phyloP scores from a whole-genome alignment of 2,888 invertebrate genomes.

The Meloe dianella region DNA sequence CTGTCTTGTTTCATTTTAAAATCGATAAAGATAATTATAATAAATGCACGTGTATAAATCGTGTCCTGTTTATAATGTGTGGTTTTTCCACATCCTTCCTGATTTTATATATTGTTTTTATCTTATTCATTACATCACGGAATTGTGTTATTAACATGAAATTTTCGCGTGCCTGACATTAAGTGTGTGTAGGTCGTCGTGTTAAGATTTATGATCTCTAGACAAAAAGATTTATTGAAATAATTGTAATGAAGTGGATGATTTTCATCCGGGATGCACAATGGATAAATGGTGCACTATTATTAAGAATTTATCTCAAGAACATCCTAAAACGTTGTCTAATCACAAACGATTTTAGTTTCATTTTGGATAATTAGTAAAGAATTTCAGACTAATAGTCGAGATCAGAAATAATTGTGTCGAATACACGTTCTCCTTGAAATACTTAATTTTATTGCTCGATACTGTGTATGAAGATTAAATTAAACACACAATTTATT shows the following conservation, averaged over 20 bases:
- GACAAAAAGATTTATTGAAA: slow-evolving; percentile 42
- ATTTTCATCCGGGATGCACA: slow-evolving; percentile 41
- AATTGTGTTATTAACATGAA: slow-evolving; percentile 1
- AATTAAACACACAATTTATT: background rate
- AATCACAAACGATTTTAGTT: background rate
- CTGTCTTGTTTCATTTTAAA: too few relatives aligned
- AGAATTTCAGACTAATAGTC: too few relatives aligned
- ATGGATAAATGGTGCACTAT: slow-evolving; percentile 28
- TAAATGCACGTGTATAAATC: too few relatives aligned
- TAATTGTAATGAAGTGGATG: slow-evolving; percentile 36
- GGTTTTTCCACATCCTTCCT: background rate
- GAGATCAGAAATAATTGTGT: background rate
- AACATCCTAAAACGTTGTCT: background rate
- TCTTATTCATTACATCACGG: background rate
- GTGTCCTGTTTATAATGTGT: too few relatives aligned
- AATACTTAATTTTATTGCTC: slow-evolving; percentile 1
- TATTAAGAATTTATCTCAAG: slow-evolving; percentile 6
- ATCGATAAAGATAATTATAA: too few relatives aligned
- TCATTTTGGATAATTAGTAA: too few relatives aligned
- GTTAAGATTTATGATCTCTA: slow-evolving; percentile 40
- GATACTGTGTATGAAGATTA: background rate
- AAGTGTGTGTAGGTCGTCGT: slow-evolving; percentile 32
- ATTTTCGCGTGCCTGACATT: slow-evolving; percentile 41
- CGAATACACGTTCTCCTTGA: slow-evolving; percentile 5
- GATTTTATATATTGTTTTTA: background rate